These are phyloP conservation scores for Listronotus oregonensis DNA, from an alignment of 1,140 invertebrate genomes.

Conservation along the genomic window DNA sequence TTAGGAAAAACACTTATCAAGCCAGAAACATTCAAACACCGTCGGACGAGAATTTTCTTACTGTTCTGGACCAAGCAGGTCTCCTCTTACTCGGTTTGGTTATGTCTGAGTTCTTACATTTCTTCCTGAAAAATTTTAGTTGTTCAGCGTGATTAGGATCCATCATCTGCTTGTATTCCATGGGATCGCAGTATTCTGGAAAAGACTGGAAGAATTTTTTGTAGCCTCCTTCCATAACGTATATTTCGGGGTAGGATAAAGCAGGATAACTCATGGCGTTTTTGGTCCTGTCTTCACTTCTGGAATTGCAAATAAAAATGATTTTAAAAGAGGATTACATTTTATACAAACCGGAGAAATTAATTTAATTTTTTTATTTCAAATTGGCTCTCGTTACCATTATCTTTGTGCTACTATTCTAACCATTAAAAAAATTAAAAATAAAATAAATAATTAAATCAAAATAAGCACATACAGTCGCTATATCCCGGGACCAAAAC, in stretches of 20 bases:
- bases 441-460: no score
- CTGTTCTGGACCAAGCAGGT: neutral
- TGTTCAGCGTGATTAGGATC: slow-evolving; percentile 74
- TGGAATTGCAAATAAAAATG: no score
- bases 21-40: no score
- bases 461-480: no score
- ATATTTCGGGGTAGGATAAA: slow-evolving; percentile 88
- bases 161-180: slow-evolving; percentile 79
- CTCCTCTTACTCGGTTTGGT: slow-evolving; percentile 20
- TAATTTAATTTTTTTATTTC: slow-evolving; percentile 24
- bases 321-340: no score
- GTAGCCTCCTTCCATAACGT: no score
- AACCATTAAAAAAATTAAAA: slow-evolving; percentile 99
- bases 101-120: slow-evolving; percentile 72
- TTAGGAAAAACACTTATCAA: no score
- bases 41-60: no score
- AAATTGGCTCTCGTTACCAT: slow-evolving; percentile 62
- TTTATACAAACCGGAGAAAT: no score
- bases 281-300: slow-evolving; percentile 79
- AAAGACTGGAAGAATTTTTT: no score
- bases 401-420: slow-evolving; percentile 94
- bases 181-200: no score
- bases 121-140: slow-evolving; percentile 71
- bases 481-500: no score
- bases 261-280: slow-evolving; percentile 86